Evolutionary conservation across 2,797 vertebrate species (phyloP).

Genomic region (Betta splendens): DNA sequence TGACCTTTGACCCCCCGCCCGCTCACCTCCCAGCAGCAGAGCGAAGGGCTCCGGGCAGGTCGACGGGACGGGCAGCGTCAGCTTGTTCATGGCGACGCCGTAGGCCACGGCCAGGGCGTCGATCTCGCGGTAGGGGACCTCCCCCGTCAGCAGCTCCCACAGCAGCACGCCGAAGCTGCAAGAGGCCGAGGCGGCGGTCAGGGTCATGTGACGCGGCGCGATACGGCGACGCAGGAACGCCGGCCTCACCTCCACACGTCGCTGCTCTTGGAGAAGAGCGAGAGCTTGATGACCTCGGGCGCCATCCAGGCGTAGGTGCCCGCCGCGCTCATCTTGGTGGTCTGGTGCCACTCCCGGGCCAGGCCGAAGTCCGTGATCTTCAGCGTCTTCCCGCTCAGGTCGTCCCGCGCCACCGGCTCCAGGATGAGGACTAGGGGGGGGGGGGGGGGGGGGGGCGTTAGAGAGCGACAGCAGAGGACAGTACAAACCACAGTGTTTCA

Average conservation of each 20-base stretch:
- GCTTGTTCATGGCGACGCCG: conserved; percentile 93
- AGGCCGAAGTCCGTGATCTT: conserved; percentile 95
- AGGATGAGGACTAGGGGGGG: conserved; percentile 85
- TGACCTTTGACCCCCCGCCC: not conserved
- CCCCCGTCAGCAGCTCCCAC: conserved; percentile 93
- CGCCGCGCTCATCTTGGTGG: conserved; percentile 93
- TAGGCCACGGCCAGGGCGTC: conserved; percentile 92
- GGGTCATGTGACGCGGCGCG: not conserved
- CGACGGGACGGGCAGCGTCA: conserved; percentile 91
- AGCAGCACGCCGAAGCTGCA: conserved; percentile 90
- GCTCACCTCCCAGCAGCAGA: conserved; percentile 87
- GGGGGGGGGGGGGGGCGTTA: too few species aligned
- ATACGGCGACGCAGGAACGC: not conserved
- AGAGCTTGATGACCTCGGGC: conserved; percentile 91
- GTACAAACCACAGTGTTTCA: not conserved
- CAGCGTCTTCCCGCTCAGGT: conserved; percentile 84
- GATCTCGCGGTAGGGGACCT: conserved; percentile 93
- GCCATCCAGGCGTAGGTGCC: conserved; percentile 97
- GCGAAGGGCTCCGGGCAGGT: conserved; percentile 92
- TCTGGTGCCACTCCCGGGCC: conserved; percentile 92
- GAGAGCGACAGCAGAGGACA: not conserved
- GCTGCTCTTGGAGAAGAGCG: conserved; percentile 94
- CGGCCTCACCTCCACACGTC: conserved; percentile 90
- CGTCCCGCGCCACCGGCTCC: conserved; percentile 85
- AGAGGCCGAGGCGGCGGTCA: conserved; percentile 7